Evolutionary conservation across 2,113 vertebrate species (phyloP), one percentile per base, ranked within the genome.

Genomic region (Atherinomorus stipes): DNA sequence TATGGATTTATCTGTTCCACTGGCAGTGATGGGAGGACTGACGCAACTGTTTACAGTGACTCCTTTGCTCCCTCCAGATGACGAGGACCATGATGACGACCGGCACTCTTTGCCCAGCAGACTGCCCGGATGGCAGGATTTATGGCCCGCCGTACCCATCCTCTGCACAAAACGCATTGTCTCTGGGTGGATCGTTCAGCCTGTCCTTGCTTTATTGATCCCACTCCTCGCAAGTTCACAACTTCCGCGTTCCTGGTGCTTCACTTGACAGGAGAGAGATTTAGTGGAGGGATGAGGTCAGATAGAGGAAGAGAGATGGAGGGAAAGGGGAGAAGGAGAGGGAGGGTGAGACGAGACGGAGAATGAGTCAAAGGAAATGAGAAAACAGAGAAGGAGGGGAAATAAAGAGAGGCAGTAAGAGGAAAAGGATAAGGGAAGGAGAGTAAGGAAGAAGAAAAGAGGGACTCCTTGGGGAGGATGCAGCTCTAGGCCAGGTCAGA

Each of bases 171-270:
- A 84, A 91, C 54, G 80, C 87, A 85, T 88, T 83, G 89, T 91
- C 90, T 89, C 85, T 70, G 76, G 90, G 84, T 54, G 72, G 90
- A 91, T 93, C 86, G 83, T 85, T 92, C 76, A 83, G 89, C 74
- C 88, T 90, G 92, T 92, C 92, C 91, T 93, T 92, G 92, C 91
- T 87, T 89, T 93, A 94, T 95, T 89, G 92, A 94, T 95, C 91
- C 76, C 84, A n/a, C 87, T 85, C 79, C 87, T 92, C 89, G 87
- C 89, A 91, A 92, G 92, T 93, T 93, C 91, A 92, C 89, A 91
- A 92, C 92, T 94, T 94, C 90, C 86, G 74, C 80, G 86, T 92
- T 93, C 88, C 88, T 73, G 70, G 86, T 88, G 88, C 90, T 91
- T 78, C 51, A 19, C 88, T 88, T 93, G 93, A 93, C 92, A 93